Evolutionary conservation across 2,888 invertebrate genomes (phyloP).

Genomic region (Melolontha melolontha): DNA sequence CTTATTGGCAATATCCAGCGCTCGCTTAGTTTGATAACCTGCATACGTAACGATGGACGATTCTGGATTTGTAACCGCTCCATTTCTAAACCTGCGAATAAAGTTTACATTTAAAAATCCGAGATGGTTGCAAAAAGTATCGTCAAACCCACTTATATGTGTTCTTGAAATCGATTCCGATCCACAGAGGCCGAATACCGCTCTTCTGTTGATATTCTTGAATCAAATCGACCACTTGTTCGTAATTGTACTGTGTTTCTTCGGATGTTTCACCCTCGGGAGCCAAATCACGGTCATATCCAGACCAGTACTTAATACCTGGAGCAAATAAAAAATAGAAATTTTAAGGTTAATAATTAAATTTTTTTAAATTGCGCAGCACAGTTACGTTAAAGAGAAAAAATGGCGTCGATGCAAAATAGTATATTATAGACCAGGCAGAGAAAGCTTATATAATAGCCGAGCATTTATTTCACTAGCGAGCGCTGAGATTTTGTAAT

Average conservation of each 20-base stretch:
- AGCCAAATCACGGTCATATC: constrained; percentile 73
- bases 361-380: neutral
- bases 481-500: too few relatives aligned
- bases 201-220: constrained; percentile 69
- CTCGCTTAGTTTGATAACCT: constrained; percentile 73
- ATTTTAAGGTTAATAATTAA: neutral
- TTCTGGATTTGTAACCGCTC: constrained; percentile 73
- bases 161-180: constrained; percentile 73
- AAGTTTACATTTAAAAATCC: neutral
- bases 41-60: constrained; percentile 71
- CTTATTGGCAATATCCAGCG: constrained; percentile 72
- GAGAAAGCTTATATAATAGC: too few relatives aligned
- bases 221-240: constrained; percentile 71
- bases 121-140: neutral
- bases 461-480: too few relatives aligned
- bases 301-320: constrained; percentile 73
- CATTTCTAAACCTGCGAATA: constrained; percentile 64
- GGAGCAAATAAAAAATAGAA: neutral
- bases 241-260: constrained; percentile 69
- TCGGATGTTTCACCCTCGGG: constrained; percentile 69
- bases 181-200: constrained; percentile 73
- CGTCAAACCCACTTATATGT: constrained; percentile 44
- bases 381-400: neutral
- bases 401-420: too few relatives aligned
- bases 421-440: too few relatives aligned